Conservation (phyloP, 2,888 invertebrate species). For the Tenodera sinensis region DNA sequence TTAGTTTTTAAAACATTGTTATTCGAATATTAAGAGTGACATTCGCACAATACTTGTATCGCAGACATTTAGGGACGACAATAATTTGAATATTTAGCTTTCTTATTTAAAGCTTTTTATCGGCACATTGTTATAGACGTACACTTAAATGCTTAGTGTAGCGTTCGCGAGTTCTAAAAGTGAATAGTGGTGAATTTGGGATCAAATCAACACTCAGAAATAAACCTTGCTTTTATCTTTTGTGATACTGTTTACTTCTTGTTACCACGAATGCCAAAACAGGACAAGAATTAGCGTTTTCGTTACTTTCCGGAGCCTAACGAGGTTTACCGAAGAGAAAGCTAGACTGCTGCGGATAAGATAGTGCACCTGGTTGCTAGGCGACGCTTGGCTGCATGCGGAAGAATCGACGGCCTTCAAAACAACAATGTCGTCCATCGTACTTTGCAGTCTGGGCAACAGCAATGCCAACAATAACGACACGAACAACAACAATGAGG, state of each 20-base stretch:
- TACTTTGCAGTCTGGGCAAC: slow-evolving; percentile 61
- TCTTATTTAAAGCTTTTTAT: not conserved
- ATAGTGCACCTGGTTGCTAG: slow-evolving; percentile 34
- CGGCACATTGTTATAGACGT: not conserved
- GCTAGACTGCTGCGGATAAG: slow-evolving; percentile 36
- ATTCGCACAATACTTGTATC: not conserved
- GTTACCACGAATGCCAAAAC: not conserved
- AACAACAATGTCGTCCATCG: slow-evolving; percentile 68
- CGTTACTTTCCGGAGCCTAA: not conserved
- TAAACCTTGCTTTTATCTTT: not conserved
- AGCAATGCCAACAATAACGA: slow-evolving; percentile 63
- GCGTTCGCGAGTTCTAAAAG: not conserved
- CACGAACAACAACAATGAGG: slow-evolving; percentile 73
- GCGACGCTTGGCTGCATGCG: slow-evolving; percentile 35
- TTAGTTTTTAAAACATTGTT: not conserved
- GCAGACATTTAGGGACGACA: not conserved
- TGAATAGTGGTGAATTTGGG: not conserved
- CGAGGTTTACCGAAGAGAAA: not conserved
- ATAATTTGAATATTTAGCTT: not conserved
- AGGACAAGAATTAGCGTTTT: not conserved
- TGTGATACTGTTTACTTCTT: not conserved
- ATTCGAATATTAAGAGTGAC: not conserved
- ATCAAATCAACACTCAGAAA: not conserved
- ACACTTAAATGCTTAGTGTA: not conserved
- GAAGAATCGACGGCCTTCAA: slow-evolving; percentile 22